Base-by-base conservation (phyloP, 1,140 invertebrate genomes). In the Drosophila lacteicornis region DNA sequence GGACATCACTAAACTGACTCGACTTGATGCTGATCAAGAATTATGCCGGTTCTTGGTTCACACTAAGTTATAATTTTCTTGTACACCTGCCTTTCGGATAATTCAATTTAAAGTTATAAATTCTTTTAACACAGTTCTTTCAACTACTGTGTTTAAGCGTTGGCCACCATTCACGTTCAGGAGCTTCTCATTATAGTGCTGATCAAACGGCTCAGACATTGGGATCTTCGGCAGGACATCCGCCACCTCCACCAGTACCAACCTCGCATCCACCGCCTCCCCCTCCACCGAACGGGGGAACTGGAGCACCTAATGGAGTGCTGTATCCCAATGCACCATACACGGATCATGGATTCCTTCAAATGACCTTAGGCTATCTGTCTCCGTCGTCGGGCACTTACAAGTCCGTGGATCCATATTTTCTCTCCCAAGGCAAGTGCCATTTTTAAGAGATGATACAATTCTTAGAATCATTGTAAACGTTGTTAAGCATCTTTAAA, bases 241-340 rank as follows among this genome's bases (percentile, higher is more conserved):
- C 65, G n/a, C 50, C 61, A 55, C 62, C 65, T 88, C 92, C 56
- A 79, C 91, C 65, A 82, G 92, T 56, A 93, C 94, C 74, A 96
- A 95, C 2, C 96, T 96, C 13, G 96, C 97, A 92, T 93, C 97
- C 67, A 97, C 97, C 78, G 96, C 38, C 93, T 88, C 93, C 93
- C 81, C 59, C 94, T 92, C 49, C 87, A n/a, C 53, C 75, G 12
- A 70, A 66, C 19, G 69, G 63, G 49, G 58, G 80, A 43, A 49
- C 65, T 6, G 66, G 69, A 12, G 77, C 57, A 5, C 55, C 66
- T 11, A 82, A 78, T 58, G 68, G 82, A 8, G 73, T 87, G 11
- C 93, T 51, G 74, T 92, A 79, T 93, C 86, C 94, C 0, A 92
- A 93, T 55, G 93, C 93, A 12, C 91, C 93, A 2, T 94, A 94